Evolutionary conservation across 1,140 invertebrate species (phyloP), one percentile per base, ranked within the genome.

Genomic region (Nebria ingens): DNA sequence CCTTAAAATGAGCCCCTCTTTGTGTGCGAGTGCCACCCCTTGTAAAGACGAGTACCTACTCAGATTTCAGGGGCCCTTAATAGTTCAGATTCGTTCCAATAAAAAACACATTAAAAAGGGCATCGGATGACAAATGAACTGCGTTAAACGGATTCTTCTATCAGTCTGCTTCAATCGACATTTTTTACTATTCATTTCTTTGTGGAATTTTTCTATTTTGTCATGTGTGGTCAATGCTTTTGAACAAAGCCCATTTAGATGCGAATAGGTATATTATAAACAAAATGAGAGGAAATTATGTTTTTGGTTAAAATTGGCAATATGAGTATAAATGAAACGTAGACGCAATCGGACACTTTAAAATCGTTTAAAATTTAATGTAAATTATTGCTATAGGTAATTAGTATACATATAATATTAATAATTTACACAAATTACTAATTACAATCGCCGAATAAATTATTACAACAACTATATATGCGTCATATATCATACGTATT

Each of bases 1-100:
- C 50, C 21, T 51, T 22, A 22, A 51, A 51, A 51, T 51, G 50
- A 51, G 21, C 50, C 6, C 50, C 50, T 20, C 17, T 51, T 51
- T 49, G 42, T 49, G 50, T 22, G 21, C 50, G 3, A 11, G 50
- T 21, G 19, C 50, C 50, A 45, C 40, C 40, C 40, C 40, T 45
- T 4, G n/a, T n/a, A 45, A 17, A 45, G 40, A 45, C 40, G 40
- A n/a, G n/a, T n/a, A n/a, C n/a, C n/a, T n/a, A n/a, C 40, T 45
- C 40, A 45, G 40, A 45, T 45, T 45, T 45, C 40, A 45, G 6
- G 40, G 40, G 40, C 40, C 17, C 40, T 45, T 45, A 45, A 45
- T 45, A 45, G 40, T 21, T 51, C 21, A 51, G 50, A 51, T 51
- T 51, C 50, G 21, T 51, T 51, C 50, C 50, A 22, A 51, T 51